These are phyloP conservation scores for Prunella fulvescens DNA, from an alignment of 2,113 vertebrate genomes.

Conservation along the genomic window DNA sequence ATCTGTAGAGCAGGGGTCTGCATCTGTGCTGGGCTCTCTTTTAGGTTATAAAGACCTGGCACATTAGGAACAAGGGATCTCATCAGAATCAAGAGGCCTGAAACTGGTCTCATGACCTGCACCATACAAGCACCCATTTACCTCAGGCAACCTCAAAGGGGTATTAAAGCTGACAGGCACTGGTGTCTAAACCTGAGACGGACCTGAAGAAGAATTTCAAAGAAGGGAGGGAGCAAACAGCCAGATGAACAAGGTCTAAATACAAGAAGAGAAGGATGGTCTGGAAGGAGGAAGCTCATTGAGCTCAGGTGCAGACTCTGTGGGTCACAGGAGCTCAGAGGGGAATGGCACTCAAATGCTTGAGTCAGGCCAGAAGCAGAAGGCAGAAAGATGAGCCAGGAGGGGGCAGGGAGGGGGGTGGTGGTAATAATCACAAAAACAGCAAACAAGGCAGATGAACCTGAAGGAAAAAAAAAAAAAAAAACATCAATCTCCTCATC, in stretches of 20 bases:
- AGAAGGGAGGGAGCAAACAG: not conserved
- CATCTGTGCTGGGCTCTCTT: not conserved
- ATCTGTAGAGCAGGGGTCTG: not conserved
- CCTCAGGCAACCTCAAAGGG: not conserved
- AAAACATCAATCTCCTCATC: not conserved
- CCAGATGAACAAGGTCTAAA: not conserved
- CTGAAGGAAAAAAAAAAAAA: not conserved
- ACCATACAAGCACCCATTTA: not conserved
- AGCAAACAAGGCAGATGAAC: not conserved
- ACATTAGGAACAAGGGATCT: not conserved
- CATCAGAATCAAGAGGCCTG: not conserved
- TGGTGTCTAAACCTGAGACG: not conserved
- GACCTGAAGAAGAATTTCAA: not conserved
- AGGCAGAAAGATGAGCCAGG: not conserved
- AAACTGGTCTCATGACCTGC: not conserved
- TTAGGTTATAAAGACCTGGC: not conserved
- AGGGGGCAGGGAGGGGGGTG: fast-evolving
- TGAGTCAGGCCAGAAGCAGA: not conserved
- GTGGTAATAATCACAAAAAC: not conserved
- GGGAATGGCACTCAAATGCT: not conserved
- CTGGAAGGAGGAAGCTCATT: not conserved
- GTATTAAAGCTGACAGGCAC: not conserved
- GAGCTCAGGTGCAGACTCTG: not conserved
- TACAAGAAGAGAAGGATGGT: not conserved
- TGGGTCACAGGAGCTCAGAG: not conserved